Evolutionary conservation across 1,140 invertebrate species (phyloP).

Genomic region (Lasaia peninsularis): DNA sequence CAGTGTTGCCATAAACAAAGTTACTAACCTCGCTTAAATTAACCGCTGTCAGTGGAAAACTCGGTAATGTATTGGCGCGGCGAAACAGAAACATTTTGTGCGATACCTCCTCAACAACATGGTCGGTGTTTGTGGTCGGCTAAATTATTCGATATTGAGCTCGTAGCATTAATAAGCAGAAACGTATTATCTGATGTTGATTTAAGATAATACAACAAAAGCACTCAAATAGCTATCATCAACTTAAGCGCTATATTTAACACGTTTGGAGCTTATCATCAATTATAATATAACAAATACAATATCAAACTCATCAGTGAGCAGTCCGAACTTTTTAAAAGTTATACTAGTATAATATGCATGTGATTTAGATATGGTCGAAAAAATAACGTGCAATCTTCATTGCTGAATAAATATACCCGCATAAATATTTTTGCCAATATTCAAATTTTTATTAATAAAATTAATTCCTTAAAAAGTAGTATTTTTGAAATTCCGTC

Average conservation of each 20-base stretch:
- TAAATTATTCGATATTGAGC: slow-evolving; percentile 11
- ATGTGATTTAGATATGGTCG: no score
- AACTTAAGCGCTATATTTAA: not conserved
- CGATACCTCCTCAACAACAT: not conserved
- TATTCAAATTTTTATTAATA: no score
- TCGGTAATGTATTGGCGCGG: slow-evolving; percentile 40
- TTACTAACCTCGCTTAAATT: slow-evolving; percentile 36
- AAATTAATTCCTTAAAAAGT: no score
- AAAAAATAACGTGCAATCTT: no score
- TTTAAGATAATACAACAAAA: not conserved
- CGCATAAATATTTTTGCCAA: no score
- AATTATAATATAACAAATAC: no score
- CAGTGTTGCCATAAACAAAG: no score
- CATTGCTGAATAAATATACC: no score
- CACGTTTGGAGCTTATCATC: not conserved
- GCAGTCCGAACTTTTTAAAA: no score
- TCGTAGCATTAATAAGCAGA: not conserved
- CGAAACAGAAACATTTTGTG: slow-evolving; percentile 48
- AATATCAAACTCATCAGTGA: no score
- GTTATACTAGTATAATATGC: no score
- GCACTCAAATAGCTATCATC: not conserved
- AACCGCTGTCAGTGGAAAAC: slow-evolving; percentile 28
- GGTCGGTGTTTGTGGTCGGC: not conserved
- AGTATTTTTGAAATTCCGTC: no score
- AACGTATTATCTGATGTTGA: not conserved